A percentile compares a stretch with the other conserved stretches of the same genome.
These are phyloP conservation scores for Clarias gariepinus DNA, from an alignment of 2,113 vertebrate species.

Conservation along the genomic window DNA sequence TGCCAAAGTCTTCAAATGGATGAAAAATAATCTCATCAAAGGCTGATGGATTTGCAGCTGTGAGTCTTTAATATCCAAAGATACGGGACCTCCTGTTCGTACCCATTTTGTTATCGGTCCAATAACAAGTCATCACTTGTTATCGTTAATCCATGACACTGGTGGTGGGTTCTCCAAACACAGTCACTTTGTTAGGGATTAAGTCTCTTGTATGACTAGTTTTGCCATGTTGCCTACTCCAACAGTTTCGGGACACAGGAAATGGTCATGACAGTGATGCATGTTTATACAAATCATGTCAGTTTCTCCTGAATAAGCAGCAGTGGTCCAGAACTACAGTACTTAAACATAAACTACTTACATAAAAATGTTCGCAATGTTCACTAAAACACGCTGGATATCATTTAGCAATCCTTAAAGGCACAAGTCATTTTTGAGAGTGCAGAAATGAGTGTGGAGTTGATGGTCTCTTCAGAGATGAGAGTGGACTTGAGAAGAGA, in stretches of 20 bases:
- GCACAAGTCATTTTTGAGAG: conserved; percentile 16
- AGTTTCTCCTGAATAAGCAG: not conserved
- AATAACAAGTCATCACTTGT: conserved; percentile 48
- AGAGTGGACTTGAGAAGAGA: conserved; percentile 56
- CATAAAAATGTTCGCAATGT: conserved; percentile 1
- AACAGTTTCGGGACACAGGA: not conserved
- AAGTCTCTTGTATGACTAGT: not conserved
- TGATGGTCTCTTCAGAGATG: conserved; percentile 55
- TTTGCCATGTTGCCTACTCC: not conserved
- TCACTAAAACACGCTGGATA: conserved; percentile 1
- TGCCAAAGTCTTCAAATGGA: conserved; percentile 46
- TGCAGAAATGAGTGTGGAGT: conserved; percentile 45
- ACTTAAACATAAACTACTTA: no score
- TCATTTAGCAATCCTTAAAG: conserved; percentile 5
- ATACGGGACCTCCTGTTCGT: conserved; percentile 31
- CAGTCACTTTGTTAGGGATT: not conserved
- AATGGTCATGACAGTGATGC: not conserved
- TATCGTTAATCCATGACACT: conserved; percentile 30
- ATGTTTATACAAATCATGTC: not conserved
- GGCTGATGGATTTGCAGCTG: conserved; percentile 26
- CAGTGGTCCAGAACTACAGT: not conserved
- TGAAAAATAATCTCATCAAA: conserved; percentile 60
- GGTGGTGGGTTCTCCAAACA: not conserved
- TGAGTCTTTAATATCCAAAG: conserved; percentile 43
- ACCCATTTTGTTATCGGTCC: conserved; percentile 26